Conservation (phyloP, 2,113 vertebrate genomes). For the Chionomys nivalis region DNA sequence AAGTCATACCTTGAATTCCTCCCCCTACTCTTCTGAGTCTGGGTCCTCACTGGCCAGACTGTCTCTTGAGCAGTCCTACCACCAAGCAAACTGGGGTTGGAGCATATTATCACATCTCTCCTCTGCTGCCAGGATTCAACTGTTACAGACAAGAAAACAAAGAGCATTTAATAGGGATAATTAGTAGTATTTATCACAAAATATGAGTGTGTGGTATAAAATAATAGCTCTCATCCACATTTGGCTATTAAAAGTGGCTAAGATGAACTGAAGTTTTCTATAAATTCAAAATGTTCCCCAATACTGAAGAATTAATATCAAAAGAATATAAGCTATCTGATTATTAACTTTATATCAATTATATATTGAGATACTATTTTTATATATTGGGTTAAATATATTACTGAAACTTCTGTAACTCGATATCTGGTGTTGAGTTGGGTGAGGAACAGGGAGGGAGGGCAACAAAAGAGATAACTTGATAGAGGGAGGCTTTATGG, state of each 20-base stretch:
- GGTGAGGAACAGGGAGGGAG: no score
- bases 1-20: background rate
- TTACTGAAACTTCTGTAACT: background rate
- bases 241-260: background rate
- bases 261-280: background rate
- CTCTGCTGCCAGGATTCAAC: background rate
- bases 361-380: conserved; percentile 1
- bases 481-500: no score
- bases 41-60: background rate
- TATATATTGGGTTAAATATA: background rate
- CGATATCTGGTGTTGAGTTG: no score
- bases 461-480: no score
- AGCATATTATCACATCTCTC: background rate
- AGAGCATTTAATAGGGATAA: background rate
- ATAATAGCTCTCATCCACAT: background rate
- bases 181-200: background rate
- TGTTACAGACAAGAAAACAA: background rate
- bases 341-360: conserved; percentile 7
- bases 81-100: background rate
- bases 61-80: background rate
- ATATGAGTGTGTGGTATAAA: background rate
- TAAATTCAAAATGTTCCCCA: background rate
- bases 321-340: background rate
- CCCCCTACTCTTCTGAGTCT: background rate
- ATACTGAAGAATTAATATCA: background rate